Base-by-base conservation (phyloP, 2,113 vertebrate species). In the Gadus macrocephalus region DNA sequence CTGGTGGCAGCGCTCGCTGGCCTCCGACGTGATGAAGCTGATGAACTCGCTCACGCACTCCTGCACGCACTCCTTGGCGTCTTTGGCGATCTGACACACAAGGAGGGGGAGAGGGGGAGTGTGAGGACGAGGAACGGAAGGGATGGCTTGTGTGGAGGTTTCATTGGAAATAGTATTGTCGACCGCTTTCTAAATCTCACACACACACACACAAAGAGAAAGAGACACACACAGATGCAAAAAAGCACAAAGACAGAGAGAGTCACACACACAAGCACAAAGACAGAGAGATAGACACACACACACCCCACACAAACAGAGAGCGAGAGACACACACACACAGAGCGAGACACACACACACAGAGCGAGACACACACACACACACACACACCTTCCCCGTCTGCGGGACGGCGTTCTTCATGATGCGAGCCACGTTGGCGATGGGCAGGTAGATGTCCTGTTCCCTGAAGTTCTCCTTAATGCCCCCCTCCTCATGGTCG, bases 361-460 rank as follows among this genome's bases (percentile, higher is more conserved):
- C 31, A 31, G 2, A 31, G n/a, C n/a, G n/a, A 31, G 35, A 64
- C 3, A 25, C n/a, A 65, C 25, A 64, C 5, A 61, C 7, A 65
- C 66, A 28, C 2, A 62, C 2, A 67, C 55, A 88, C 93, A 98
- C 97, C 95, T 99, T 99, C 88, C 97, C 97, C 11, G 97, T 97
- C 78, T 95, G 95, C 14, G 97, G 97, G 81, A 99, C 96, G 49
- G 96, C 95, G 20, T 97, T 98, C 88, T 99, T 99, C 97, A 99
- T 99, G 92, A 99, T 99, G 75, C 97, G 94, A 20, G 97, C 96
- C 81, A 99, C 97, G 11, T 99, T 99, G 77, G 97, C 97, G 55
- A 99, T 99, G 16, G 97, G 97, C 76, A 99, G 96, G 65, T 99
- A 99, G 68, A 99, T 99, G 85, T 99, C 97, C 90, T 99, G 97